Evolutionary conservation across 1,140 invertebrate genomes (phyloP), one percentile per base, ranked within the genome.

Genomic region (Atopsyche davidsoni): DNA sequence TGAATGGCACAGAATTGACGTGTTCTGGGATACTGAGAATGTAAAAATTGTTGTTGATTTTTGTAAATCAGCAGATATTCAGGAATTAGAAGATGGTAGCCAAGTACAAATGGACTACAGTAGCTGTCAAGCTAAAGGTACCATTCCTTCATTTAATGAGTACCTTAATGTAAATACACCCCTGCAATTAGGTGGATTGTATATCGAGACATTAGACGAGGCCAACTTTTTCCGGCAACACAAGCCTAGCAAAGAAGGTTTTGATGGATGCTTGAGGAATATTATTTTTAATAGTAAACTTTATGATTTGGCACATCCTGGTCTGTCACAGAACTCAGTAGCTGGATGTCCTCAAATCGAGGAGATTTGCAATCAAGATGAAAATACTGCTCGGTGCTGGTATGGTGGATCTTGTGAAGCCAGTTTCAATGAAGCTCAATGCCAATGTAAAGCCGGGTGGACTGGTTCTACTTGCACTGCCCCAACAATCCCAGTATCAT

Each of bases 241-340:
- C 58, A 87, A 90, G 76, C 90, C 89, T 3, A 80, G 83, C 28
- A 87, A 83, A 4, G 88, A 89, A 69, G 86, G 83, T 4, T 98
- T 97, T 64, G 87, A 92, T 62, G 95, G 95, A 4, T 98, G 95
- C 67, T 91, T 98, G 19, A 80, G 87, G 53, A 96, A 97, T 64
- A 70, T 98, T 7, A 86, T 96, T 60, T 92, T 96, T 64, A 97
- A 98, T 64, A 95, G 92, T 60, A 89, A 92, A 76, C 67, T 96
- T 2, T 96, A 96, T 66, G 92, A 97, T 64, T 71, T 96, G 35
- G 89, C 89, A 0, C 83, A 91, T 68, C 87, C 90, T 9, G 89
- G 92, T 2, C 69, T 92, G 7, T 86, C 85, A 0, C 72, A 86
- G 47, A 86, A 91, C 62, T 92, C 89, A 53, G 78, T 83, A 0